Conservation (phyloP, 2,888 invertebrate species). For the Agonopterix heracliana region DNA sequence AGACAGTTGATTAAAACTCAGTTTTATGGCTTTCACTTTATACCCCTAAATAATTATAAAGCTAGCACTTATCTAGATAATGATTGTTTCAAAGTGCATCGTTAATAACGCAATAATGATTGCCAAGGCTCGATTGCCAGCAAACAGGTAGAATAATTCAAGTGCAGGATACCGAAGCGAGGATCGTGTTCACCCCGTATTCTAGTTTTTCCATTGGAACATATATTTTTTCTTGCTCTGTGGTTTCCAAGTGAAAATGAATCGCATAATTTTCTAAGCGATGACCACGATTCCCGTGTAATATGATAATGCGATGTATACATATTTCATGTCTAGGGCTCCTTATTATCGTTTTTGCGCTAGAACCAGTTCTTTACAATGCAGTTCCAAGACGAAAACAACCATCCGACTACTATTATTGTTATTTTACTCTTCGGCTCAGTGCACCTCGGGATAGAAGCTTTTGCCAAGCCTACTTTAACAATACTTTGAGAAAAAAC, state of each 20-base stretch:
- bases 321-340: constrained; percentile 67
- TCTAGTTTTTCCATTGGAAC: constrained; percentile 20
- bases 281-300: constrained; percentile 71
- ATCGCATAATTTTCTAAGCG: constrained; percentile 70
- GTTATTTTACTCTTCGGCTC: constrained; percentile 9
- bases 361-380: constrained; percentile 54
- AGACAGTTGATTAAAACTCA: constrained; percentile 29
- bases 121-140: constrained; percentile 19
- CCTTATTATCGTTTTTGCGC: constrained; percentile 65
- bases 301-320: constrained; percentile 73
- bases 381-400: constrained; percentile 50
- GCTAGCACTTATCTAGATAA: constrained; percentile 32
- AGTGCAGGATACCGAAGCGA: constrained; percentile 25
- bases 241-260: constrained; percentile 64
- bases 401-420: constrained; percentile 26
- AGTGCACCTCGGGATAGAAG: background rate
- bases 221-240: constrained; percentile 39
- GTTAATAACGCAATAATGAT: constrained; percentile 35
- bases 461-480: too few relatives aligned
- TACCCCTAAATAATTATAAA: constrained; percentile 38
- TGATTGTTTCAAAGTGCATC: constrained; percentile 31
- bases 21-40: constrained; percentile 42
- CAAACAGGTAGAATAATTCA: constrained; percentile 23
- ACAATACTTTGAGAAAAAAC: too few relatives aligned
- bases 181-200: constrained; percentile 29